phyloP scores from a whole-genome alignment of 1,140 invertebrate genomes.

The Oryctes rhinoceros region DNA sequence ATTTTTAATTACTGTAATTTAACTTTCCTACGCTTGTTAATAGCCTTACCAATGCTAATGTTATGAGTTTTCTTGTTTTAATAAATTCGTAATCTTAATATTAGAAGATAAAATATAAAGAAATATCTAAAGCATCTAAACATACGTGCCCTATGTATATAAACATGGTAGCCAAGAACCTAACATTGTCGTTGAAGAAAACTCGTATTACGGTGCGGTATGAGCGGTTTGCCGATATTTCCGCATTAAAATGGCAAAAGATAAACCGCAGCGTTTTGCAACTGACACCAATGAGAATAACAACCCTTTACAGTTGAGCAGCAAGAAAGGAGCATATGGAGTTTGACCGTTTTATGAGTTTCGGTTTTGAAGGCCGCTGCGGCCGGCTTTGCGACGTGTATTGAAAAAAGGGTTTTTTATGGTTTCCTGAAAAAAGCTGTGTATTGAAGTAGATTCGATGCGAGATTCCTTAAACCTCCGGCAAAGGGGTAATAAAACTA shows the following conservation, averaged over 20 bases:
- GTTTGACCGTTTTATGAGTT: constrained; percentile 24
- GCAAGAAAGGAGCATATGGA: background rate
- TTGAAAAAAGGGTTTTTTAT: constrained; percentile 33
- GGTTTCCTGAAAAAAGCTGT: constrained; percentile 8
- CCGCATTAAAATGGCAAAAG: constrained; percentile 17
- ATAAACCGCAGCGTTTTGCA: constrained; percentile 32
- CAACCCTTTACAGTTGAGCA: background rate
- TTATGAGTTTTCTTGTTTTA: no score
- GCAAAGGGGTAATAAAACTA: constrained; percentile 31
- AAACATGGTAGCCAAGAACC: no score
- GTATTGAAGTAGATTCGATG: background rate
- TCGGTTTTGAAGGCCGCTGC: constrained; percentile 17
- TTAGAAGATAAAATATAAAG: no score
- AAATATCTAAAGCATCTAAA: background rate
- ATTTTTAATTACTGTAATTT: no score
- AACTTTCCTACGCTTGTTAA: no score
- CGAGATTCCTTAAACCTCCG: constrained; percentile 20
- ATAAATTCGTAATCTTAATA: no score
- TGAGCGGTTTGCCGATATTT: constrained; percentile 22
- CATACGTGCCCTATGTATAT: background rate
- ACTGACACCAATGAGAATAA: constrained; percentile 10
- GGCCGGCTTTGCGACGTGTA: background rate
- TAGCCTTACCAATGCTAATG: no score
- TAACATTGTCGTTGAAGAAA: no score
- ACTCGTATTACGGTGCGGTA: background rate